These are phyloP conservation scores for Spizella passerina DNA, from an alignment of 2,797 vertebrate genomes.

Conservation along the genomic window DNA sequence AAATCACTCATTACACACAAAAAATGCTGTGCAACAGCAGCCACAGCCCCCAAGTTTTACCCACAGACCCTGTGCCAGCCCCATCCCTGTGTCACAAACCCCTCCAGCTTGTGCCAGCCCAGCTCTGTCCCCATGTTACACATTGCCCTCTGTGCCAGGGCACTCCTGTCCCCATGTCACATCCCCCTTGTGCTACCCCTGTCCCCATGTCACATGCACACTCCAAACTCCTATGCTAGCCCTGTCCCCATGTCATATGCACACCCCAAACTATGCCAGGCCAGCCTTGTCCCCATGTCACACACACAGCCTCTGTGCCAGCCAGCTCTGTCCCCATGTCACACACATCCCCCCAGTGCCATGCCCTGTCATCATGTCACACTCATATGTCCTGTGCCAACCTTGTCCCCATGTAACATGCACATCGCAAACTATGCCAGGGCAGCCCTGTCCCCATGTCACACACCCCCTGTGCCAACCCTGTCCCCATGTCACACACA, in stretches of 20 bases:
- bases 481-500: background rate
- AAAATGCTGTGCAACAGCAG: accelerated
- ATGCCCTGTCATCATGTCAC: background rate
- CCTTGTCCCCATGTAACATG: too few relatives aligned
- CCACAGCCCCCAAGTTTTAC: accelerated
- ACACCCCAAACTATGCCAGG: too few relatives aligned
- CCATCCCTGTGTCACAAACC: accelerated
- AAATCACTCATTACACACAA: accelerated
- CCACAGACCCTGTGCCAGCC: background rate
- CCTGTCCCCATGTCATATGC: too few relatives aligned
- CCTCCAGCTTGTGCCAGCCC: background rate
- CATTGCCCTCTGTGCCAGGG: background rate
- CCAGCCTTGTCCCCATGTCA: too few relatives aligned
- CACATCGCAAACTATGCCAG: too few relatives aligned
- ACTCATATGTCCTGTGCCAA: background rate
- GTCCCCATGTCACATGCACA: accelerated
- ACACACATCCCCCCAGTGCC: background rate
- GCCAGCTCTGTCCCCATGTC: too few relatives aligned
- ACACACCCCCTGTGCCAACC: accelerated
- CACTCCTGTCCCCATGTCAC: background rate
- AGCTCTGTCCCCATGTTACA: background rate
- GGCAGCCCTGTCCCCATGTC: too few relatives aligned
- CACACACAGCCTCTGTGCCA: too few relatives aligned
- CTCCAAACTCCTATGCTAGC: too few relatives aligned
- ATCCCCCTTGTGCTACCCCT: too few relatives aligned